These are phyloP conservation scores for Lasioglossum pauxillum DNA, from an alignment of 2,888 invertebrate genomes.

Conservation along the genomic window DNA sequence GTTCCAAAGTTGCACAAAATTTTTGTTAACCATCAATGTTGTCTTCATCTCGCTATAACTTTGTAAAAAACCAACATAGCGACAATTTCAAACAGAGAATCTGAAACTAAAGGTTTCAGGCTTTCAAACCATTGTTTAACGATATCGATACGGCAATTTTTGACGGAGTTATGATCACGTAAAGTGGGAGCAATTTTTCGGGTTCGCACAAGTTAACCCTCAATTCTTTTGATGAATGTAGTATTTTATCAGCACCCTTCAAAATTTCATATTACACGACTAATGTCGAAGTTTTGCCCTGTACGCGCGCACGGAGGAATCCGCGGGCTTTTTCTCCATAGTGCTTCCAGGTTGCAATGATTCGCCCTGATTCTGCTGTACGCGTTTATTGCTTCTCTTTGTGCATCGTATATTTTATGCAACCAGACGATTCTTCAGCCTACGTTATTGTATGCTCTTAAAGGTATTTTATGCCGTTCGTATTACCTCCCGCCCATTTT, in stretches of 20 bases:
- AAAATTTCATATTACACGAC: not conserved
- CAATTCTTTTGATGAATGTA: too few species aligned
- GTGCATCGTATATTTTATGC: not conserved
- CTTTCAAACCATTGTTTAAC: too few species aligned
- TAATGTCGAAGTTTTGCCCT: not conserved
- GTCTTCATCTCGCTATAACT: too few species aligned
- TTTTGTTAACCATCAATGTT: too few species aligned
- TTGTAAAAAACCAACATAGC: too few species aligned
- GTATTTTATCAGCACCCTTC: not conserved
- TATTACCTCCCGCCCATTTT: not conserved
- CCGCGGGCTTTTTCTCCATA: not conserved
- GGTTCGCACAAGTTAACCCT: too few species aligned
- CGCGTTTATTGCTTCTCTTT: constrained; percentile 2
- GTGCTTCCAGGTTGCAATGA: not conserved
- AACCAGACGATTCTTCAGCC: not conserved
- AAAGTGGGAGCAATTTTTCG: too few species aligned
- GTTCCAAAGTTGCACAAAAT: too few species aligned
- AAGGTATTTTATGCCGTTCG: not conserved
- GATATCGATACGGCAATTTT: too few species aligned
- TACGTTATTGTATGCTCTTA: constrained; percentile 1
- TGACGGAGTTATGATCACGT: too few species aligned
- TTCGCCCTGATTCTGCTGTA: not conserved
- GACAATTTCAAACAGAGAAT: too few species aligned
- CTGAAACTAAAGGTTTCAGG: too few species aligned
- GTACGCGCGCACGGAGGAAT: not conserved